These are phyloP conservation scores for Biston betularia DNA, from an alignment of 2,888 invertebrate genomes.

Conservation along the genomic window DNA sequence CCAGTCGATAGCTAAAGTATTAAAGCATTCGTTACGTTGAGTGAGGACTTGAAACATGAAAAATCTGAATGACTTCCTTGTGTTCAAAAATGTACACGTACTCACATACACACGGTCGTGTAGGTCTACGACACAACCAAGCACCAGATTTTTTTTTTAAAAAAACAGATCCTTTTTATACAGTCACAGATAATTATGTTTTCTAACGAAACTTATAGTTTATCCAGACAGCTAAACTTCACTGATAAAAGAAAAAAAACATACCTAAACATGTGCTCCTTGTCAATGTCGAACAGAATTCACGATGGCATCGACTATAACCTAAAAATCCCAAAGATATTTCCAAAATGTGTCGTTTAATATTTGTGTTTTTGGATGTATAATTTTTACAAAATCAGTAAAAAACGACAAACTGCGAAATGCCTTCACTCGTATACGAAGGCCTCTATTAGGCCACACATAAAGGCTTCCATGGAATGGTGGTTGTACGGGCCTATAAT, in stretches of 20 bases:
- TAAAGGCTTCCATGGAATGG: conserved; percentile 60
- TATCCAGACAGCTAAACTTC: too few relatives aligned
- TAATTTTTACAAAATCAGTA: not conserved
- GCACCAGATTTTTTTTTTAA: not conserved
- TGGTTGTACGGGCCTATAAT: conserved; percentile 64
- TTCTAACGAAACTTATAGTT: not conserved
- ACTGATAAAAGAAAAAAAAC: too few relatives aligned
- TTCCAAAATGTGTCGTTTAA: not conserved
- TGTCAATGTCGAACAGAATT: not conserved
- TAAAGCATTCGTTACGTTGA: too few relatives aligned
- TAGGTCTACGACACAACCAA: too few relatives aligned
- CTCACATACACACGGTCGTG: too few relatives aligned
- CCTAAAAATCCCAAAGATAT: not conserved
- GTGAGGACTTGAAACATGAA: too few relatives aligned
- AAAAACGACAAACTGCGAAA: not conserved
- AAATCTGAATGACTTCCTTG: too few relatives aligned
- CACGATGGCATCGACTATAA: conserved; percentile 7
- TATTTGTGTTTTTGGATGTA: not conserved
- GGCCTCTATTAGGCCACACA: not conserved
- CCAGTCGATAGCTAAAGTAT: too few relatives aligned
- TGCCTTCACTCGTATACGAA: not conserved
- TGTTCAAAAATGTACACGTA: too few relatives aligned
- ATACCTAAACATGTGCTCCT: not conserved
- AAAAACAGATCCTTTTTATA: too few relatives aligned
- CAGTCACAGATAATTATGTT: not conserved